Conservation (phyloP, 2,888 invertebrate genomes). For the Monopis laevigella region DNA sequence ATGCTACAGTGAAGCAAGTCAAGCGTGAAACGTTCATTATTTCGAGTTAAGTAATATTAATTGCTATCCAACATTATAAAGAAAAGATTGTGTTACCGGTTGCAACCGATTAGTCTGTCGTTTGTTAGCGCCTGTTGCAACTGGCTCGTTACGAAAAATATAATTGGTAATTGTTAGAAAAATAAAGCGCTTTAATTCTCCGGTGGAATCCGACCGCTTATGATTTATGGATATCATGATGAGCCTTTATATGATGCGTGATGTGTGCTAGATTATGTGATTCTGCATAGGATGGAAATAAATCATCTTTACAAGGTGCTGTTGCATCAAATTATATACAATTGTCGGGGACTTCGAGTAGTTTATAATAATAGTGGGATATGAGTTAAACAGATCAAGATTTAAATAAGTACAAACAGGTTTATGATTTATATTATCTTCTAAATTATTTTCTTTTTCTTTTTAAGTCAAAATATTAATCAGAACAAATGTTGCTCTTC, state of each 20-base stretch:
- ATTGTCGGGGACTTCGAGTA: too few relatives aligned
- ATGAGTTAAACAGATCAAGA: too few relatives aligned
- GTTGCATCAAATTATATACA: too few relatives aligned
- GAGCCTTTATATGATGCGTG: background rate
- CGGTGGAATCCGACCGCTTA: conserved; percentile 22
- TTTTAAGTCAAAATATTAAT: too few relatives aligned
- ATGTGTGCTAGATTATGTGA: conserved; percentile 1
- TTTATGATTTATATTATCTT: too few relatives aligned
- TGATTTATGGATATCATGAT: conserved; percentile 20
- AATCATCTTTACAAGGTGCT: too few relatives aligned
- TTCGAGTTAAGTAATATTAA: conserved; percentile 54
- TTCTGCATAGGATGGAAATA: too few relatives aligned
- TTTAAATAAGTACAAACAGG: too few relatives aligned
- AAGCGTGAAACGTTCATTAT: conserved; percentile 45
- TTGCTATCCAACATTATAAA: conserved; percentile 43
- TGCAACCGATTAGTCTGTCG: conserved; percentile 40
- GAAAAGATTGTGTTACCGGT: conserved; percentile 40
- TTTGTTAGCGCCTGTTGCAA: conserved; percentile 37
- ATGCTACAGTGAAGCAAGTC: conserved; percentile 29
- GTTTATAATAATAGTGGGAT: too few relatives aligned
- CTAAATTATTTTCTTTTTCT: too few relatives aligned
- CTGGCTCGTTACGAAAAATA: conserved; percentile 36
- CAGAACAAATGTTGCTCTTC: too few relatives aligned
- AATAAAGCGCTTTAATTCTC: conserved; percentile 23
- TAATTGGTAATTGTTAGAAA: conserved; percentile 37